Conservation (phyloP, 1,140 invertebrate species). For the Scaptomyza hsui region DNA sequence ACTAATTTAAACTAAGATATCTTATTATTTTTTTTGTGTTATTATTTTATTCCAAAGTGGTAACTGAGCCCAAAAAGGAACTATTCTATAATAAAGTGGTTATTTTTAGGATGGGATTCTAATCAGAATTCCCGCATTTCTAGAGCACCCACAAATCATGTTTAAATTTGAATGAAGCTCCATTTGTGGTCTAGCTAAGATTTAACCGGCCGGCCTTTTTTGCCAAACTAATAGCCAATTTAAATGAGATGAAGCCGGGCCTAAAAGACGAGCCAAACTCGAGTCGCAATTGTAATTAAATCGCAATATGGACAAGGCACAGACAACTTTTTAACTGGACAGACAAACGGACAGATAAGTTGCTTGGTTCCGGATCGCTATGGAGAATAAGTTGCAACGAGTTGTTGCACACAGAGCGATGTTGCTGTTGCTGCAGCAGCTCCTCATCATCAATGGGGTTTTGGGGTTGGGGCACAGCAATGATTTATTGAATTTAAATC, state of each 20-base stretch:
- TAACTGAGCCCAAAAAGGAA: too few species aligned
- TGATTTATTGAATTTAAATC: constrained; percentile 84
- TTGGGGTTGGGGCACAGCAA: constrained; percentile 58
- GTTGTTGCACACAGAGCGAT: too few species aligned
- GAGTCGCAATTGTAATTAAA: constrained; percentile 76
- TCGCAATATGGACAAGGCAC: constrained; percentile 56
- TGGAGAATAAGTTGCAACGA: constrained; percentile 16
- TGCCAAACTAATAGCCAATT: constrained; percentile 66
- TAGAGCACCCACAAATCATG: constrained; percentile 41
- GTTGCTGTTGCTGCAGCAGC: constrained; percentile 4
- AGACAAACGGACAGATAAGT: constrained; percentile 11
- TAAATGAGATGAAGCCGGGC: constrained; percentile 60
- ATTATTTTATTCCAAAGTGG: too few species aligned
- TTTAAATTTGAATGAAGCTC: constrained; percentile 25
- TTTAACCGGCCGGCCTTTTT: constrained; percentile 6
- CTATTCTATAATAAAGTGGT: constrained; percentile 1
- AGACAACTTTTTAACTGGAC: constrained; percentile 37
- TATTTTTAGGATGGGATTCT: constrained; percentile 20
- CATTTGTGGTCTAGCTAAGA: constrained; percentile 17
- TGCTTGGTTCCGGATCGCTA: constrained; percentile 32
- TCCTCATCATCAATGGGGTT: constrained; percentile 38
- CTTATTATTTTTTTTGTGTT: too few species aligned
- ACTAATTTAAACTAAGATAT: not conserved
- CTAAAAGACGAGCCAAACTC: constrained; percentile 19
- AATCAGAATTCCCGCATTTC: constrained; percentile 22